Base-by-base conservation (phyloP, 2,888 invertebrate species). In the Epirrhoe tristata region DNA sequence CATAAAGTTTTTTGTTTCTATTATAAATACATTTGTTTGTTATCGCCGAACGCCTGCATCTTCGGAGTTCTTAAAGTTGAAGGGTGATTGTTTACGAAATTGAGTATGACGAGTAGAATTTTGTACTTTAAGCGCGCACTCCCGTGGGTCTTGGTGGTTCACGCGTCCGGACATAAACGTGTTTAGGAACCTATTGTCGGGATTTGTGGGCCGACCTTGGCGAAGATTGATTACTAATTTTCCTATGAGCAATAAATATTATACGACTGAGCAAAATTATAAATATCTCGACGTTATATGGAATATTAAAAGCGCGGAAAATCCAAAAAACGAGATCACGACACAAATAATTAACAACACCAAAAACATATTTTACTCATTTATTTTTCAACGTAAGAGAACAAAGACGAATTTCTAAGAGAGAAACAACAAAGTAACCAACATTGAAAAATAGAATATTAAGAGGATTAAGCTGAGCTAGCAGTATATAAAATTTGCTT, bases 1-100 rank as follows among this genome's bases (percentile, higher is more conserved):
- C 90, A 89, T 90, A 89, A 86, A 89, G 85, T 77, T 67, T 68
- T 64, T 72, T 64, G 59, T 57, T 48, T 48, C 48, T 53, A 17
- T 65, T 59, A 64, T 52, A 51, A 54, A 46, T 67, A 74, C 74
- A 74, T 75, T 69, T 73, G 72, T 39, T 65, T 66, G 70, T 43
- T 36, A 12, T 16, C 54, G 31, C 60, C 31, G 46, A 24, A n/a
- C 36, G 52, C 61, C 57, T 66, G 68, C 70, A 64, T 70, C 70
- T 70, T 62, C 52, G 48, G 8, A 36, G 12, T 48, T 43, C 6
- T 51, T 51, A 51, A 31, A 62, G 39, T 39, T 53, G 36, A 51
- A 64, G 5, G 17, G n/a, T 55, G 10, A 16, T 14, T n/a, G 36
- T 1, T 17, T 39, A 10, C n/a, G 8, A 32, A 14, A n/a, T 6